Base-by-base conservation (phyloP, 2,113 vertebrate genomes). In the Neopipo cinnamomea region DNA sequence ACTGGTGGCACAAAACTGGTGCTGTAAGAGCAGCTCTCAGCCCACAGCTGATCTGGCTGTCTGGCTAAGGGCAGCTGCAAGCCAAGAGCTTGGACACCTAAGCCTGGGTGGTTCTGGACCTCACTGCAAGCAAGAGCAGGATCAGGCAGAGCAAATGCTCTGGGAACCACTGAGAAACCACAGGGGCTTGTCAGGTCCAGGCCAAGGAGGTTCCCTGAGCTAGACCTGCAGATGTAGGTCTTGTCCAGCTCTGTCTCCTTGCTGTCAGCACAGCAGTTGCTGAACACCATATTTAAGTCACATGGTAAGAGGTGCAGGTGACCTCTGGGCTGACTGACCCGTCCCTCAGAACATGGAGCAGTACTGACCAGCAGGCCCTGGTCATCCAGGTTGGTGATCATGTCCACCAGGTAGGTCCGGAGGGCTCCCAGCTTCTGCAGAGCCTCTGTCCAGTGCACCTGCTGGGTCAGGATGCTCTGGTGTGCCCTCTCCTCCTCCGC, bases 391-490 rank as follows among this genome's bases (percentile, higher is more conserved):
- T 98, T 97, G 46, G 99, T 99, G 81, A 99, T 98, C 65, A 92
- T 92, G 92, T 98, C 98, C 97, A 99, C 99, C 96, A 99, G 97
- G 89, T 97, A 91, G 50, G 97, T 97, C 47, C 99, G 98, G 44
- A 99, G 98, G 47, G 97, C 86, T 15, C 97, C 91, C 33, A 99
- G 98, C 72, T 97, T 98, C 53, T 95, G 94, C 90, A 99, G 56
- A 1, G 98, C 98, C 84, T 99, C 98, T 0, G 92, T 95, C 99
- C 99, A 99, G 98, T 99, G 99, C 25, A 95, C 98, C 42, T 72
- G 97, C 97, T 99, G 99, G 5, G 99, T 99, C 77, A 99, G 98
- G 95, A 99, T 98, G 63, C 98, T 99, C 98, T 99, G 98, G 89
- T 99, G 99, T 4, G 97, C 98, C 27, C 98, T 96, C 95, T 99